Evolutionary conservation across 2,797 vertebrate species (phyloP).

Genomic region (Potorous gilbertii): DNA sequence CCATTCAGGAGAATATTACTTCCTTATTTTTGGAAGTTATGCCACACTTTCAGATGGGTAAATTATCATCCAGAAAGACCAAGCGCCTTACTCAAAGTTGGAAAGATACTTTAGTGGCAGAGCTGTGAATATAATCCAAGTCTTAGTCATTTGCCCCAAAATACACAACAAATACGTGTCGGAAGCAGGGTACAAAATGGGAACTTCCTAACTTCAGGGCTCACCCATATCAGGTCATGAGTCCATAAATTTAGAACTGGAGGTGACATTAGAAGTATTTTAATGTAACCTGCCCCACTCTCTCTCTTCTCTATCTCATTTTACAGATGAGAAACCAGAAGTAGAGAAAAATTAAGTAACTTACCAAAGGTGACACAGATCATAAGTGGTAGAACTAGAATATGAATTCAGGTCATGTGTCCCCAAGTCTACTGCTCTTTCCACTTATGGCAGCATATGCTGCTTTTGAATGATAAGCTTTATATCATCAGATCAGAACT

Average conservation of each 20-base stretch:
- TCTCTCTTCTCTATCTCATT: background rate
- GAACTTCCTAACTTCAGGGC: background rate
- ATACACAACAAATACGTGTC: background rate
- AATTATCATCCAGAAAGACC: background rate
- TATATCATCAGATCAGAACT: no score
- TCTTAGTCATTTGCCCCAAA: background rate
- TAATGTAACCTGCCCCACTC: no score
- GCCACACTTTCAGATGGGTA: background rate
- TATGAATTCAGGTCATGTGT: no score
- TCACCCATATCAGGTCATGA: background rate
- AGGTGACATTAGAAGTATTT: background rate
- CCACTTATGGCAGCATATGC: no score
- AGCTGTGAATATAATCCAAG: background rate
- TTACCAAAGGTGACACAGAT: background rate
- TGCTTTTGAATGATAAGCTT: no score
- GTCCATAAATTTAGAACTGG: background rate
- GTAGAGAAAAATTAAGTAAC: background rate
- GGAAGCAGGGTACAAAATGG: background rate
- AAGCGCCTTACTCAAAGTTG: background rate
- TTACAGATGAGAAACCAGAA: background rate
- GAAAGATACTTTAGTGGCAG: background rate
- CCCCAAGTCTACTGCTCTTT: no score
- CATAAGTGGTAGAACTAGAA: no score
- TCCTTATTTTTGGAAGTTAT: background rate
- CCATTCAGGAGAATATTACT: background rate